Percentiles rank a stretch among this genome's conserved stretches.
These are phyloP conservation scores for Troides oblongomaculatus DNA, from an alignment of 2,888 invertebrate species.

Conservation along the genomic window DNA sequence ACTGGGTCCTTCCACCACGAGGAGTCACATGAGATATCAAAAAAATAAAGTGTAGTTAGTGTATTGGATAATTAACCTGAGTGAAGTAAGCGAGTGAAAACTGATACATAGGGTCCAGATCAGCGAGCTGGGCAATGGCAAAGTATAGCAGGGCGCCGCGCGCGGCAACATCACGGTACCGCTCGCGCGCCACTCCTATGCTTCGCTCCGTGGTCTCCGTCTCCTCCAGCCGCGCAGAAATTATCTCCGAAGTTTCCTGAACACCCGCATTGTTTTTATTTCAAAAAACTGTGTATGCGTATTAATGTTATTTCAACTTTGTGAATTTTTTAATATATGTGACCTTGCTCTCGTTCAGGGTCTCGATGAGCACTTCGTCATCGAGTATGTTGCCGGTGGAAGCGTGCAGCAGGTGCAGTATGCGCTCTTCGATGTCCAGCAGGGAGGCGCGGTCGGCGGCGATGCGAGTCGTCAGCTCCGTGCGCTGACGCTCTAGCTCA, in stretches of 20 bases:
- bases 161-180: constrained; percentile 91
- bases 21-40: no score
- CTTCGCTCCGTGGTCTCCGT: constrained; percentile 93
- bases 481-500: constrained; percentile 90
- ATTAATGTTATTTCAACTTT: no score
- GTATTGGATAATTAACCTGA: constrained; percentile 44
- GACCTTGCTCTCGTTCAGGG: constrained; percentile 92
- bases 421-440: constrained; percentile 93
- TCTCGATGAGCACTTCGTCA: constrained; percentile 95
- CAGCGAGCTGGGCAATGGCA: constrained; percentile 91
- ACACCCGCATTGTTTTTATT: constrained; percentile 1
- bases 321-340: constrained; percentile 3
- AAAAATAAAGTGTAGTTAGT: no score
- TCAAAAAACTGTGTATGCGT: no score
- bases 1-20: no score
- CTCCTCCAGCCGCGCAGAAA: constrained; percentile 91
- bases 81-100: constrained; percentile 95
- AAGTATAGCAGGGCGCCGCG: constrained; percentile 95
- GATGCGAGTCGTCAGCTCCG: constrained; percentile 90
- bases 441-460: constrained; percentile 92
- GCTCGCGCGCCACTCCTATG: constrained; percentile 91
- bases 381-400: constrained; percentile 95
- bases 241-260: constrained; percentile 93
- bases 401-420: constrained; percentile 88
- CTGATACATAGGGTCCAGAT: constrained; percentile 98